A percentile compares a stretch with the other conserved stretches of the same genome.
These are phyloP conservation scores for Octodon degus DNA, from an alignment of 2,113 vertebrate species.

Conservation along the genomic window DNA sequence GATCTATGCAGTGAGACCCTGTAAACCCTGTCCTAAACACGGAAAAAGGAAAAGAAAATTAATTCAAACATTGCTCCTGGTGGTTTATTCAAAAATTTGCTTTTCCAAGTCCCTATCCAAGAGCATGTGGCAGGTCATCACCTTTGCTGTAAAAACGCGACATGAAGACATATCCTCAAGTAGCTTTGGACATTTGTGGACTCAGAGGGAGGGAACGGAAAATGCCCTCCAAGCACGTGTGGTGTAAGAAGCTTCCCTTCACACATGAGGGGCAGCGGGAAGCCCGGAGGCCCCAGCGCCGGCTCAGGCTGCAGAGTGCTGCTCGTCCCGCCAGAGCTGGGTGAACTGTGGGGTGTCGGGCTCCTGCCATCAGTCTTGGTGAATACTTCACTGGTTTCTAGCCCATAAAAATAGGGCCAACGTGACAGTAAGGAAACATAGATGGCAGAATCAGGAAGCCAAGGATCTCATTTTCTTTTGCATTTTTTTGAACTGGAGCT, in stretches of 20 bases:
- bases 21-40: too few relatives aligned
- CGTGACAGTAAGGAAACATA: background rate
- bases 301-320: background rate
- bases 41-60: slow-evolving; percentile 72
- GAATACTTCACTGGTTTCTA: background rate
- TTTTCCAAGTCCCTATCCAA: slow-evolving; percentile 67
- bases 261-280: background rate
- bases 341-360: background rate
- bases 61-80: slow-evolving; percentile 79
- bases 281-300: accelerated
- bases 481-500: slow-evolving; percentile 49
- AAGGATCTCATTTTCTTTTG: slow-evolving; percentile 15
- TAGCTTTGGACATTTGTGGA: background rate
- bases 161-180: slow-evolving; percentile 19
- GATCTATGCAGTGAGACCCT: too few relatives aligned
- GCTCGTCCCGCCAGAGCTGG: background rate
- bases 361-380: background rate
- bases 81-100: slow-evolving; percentile 71
- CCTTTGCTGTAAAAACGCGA: background rate
- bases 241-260: background rate
- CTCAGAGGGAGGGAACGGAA: background rate
- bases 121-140: slow-evolving; percentile 24
- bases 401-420: background rate
- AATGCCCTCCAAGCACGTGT: background rate
- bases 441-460: background rate